Evolutionary conservation across 64 coral and sea anemone genomes (phyloP).

Genomic region (Pachyseris speciosa): DNA sequence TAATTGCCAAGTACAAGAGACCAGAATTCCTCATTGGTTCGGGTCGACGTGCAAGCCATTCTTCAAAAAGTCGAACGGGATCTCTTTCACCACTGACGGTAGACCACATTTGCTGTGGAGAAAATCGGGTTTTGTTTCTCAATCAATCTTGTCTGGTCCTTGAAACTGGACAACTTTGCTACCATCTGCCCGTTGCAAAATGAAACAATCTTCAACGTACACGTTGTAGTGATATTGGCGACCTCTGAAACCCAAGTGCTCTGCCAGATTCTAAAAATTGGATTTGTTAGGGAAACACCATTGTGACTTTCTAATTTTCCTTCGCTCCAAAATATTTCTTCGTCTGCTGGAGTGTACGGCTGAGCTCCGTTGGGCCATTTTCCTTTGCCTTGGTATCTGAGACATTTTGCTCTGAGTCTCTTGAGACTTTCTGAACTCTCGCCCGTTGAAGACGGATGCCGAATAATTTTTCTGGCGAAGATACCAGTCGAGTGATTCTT

Average conservation of each 20-base stretch:
- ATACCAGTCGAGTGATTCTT: slow-evolving; percentile 54
- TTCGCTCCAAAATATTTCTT: slow-evolving; percentile 6
- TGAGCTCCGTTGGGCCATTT: slow-evolving; percentile 29
- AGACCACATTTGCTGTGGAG: slow-evolving; percentile 20
- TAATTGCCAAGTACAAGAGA: slow-evolving; percentile 35
- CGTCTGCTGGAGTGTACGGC: background rate
- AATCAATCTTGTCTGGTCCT: slow-evolving; percentile 58
- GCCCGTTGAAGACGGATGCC: slow-evolving; percentile 10
- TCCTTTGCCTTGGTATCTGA: slow-evolving; percentile 4
- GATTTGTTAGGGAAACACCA: slow-evolving; percentile 10
- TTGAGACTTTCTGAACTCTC: slow-evolving; percentile 19
- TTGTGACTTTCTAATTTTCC: slow-evolving; percentile 37
- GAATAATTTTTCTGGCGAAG: slow-evolving; percentile 33
- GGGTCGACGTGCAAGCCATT: slow-evolving; percentile 34
- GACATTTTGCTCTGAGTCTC: slow-evolving; percentile 5
- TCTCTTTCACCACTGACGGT: no score
- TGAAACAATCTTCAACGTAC: slow-evolving; percentile 17
- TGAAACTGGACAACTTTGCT: slow-evolving; percentile 33
- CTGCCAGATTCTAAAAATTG: background rate
- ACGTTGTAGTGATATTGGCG: background rate
- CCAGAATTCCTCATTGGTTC: no score
- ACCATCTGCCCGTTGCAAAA: no score
- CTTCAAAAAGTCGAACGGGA: slow-evolving; percentile 17
- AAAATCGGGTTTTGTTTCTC: background rate
- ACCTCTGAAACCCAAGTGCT: slow-evolving; percentile 17